Percentiles rank a stretch among this genome's conserved stretches.
Evolutionary conservation across 35 echinoderm and acorn worm genomes (phyloP).

Genomic region (Ophioderma brevispina): DNA sequence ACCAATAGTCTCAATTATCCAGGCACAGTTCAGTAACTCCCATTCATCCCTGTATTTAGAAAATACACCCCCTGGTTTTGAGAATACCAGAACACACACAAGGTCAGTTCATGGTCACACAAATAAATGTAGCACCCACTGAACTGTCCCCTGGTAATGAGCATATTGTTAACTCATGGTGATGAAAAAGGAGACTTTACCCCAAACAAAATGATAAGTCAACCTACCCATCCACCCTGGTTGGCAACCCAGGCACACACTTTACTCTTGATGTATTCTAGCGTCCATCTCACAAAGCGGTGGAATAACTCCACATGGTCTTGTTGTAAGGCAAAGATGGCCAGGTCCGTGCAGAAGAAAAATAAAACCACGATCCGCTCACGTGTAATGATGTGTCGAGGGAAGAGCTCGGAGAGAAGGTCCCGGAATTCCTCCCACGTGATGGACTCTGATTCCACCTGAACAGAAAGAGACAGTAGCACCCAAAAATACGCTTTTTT

Average conservation of each 20-base stretch:
- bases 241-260: conserved; percentile 45
- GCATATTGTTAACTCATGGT: too few species aligned
- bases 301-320: conserved; percentile 47
- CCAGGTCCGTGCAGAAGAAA: conserved; percentile 66
- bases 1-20: too few species aligned
- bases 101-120: too few species aligned
- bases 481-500: not conserved
- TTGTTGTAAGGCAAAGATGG: conserved; percentile 44
- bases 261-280: conserved; percentile 32
- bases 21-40: too few species aligned
- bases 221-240: conserved; percentile 69
- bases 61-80: too few species aligned
- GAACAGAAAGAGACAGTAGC: not conserved
- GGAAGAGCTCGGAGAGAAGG: conserved; percentile 37
- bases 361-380: conserved; percentile 59
- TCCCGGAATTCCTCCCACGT: conserved; percentile 33
- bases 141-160: too few species aligned
- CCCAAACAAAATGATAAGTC: too few species aligned
- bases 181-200: too few species aligned
- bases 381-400: conserved; percentile 10
- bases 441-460: conserved; percentile 1
- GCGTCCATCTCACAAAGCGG: conserved; percentile 49
- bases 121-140: too few species aligned
- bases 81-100: too few species aligned
- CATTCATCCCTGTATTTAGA: too few species aligned